Conservation (phyloP, 2,888 invertebrate genomes). For the Prosapia bicincta region DNA sequence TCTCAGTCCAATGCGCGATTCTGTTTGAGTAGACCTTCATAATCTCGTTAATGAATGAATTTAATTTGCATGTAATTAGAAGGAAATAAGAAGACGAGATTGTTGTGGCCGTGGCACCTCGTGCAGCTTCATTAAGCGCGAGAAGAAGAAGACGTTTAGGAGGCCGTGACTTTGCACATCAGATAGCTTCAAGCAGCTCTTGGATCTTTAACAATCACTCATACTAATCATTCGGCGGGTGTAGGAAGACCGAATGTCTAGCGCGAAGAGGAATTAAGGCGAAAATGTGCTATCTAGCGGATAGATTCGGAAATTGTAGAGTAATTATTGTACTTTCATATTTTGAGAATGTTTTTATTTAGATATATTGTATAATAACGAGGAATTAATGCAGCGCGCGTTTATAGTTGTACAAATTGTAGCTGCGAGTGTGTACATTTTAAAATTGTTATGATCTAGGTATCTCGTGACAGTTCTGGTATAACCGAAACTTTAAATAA, state of each 20-base stretch:
- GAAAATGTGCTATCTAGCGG: no score
- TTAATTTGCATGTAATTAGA: neutral
- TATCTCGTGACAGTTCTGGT: no score
- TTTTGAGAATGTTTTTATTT: no score
- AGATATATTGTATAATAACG: no score
- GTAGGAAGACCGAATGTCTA: neutral
- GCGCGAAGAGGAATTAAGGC: neutral
- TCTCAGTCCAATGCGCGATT: neutral
- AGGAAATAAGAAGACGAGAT: neutral
- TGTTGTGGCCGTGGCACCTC: neutral
- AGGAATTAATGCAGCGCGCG: no score
- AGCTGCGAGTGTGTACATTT: no score
- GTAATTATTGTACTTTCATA: no score
- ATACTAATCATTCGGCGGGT: neutral
- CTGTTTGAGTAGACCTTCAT: neutral
- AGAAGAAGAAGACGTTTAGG: conserved; percentile 2
- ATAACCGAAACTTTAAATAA: no score
- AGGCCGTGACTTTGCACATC: neutral
- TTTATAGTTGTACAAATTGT: no score
- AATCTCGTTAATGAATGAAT: neutral
- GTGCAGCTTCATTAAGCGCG: neutral
- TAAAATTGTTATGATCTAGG: no score
- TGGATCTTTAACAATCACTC: neutral
- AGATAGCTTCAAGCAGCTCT: neutral
- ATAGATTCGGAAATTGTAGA: no score